Evolutionary conservation across 2,113 vertebrate genomes (phyloP), one percentile per base, ranked within the genome.

Genomic region (Tor tambroides): DNA sequence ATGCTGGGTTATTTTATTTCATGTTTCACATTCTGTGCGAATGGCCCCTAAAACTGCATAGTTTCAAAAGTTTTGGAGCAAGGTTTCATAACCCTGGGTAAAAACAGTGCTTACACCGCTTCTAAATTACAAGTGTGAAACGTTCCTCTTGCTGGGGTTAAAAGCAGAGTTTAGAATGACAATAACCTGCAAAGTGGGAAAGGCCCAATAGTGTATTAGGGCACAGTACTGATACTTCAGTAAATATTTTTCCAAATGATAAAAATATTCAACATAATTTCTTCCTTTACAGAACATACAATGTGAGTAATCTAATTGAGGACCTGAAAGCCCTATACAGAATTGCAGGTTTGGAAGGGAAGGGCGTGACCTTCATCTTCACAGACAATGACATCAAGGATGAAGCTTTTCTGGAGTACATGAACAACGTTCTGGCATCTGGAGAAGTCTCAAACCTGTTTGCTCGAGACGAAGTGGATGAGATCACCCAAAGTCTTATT

Each of bases 371-470:
- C 7, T 97, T 97, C 83, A 92, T 96, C 88, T 96, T 96, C 90
- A 96, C 96, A 0, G 96, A 97, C 91, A 97, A 94, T 41, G 96
- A 97, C 93, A 95, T 97, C 67, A 97, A 95, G 88, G 96, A 97
- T 0, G 96, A 97, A 84, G 92, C 94, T 19, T 97, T 97, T 92
- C 92, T 97, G 90, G 96, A 97, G 77, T 97, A 97, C 77, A 93
- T 97, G 94, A 97, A 96, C 92, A 97, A 95, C 71, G 94, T 97
- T 72, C 90, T 97, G 92, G 91, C 96, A 41, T 96, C 95, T 8
- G 95, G 95, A 0, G 96, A 97, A 88, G 93, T 97, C 2, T 96
- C 96, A 35, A 96, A 96, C 91, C 93, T 97, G 89, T 97, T 97
- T 92, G 87, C 95, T 78, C 92, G 94, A 14, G 96, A 97, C 12